A percentile compares a stretch with the other conserved stretches of the same genome.
phyloP scores from a whole-genome alignment of 2,888 invertebrate genomes.

The Oeneis ivallda region DNA sequence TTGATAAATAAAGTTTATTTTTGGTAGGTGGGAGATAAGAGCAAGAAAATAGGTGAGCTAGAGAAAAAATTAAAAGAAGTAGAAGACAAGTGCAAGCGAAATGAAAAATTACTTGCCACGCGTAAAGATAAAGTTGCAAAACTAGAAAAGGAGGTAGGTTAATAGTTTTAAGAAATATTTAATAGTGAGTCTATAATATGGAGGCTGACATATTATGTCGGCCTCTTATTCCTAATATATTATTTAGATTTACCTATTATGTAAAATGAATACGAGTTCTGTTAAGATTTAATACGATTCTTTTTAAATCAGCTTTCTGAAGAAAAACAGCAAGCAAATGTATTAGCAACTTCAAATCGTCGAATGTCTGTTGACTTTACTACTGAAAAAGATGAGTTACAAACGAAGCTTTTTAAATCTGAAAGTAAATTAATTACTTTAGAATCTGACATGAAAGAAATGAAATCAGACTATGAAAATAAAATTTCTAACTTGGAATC shows the following conservation, averaged over 20 bases:
- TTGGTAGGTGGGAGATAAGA: conserved; percentile 82
- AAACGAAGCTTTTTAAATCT: conserved; percentile 67
- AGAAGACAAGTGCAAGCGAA: conserved; percentile 84
- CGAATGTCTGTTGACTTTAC: conserved; percentile 70
- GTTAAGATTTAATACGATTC: conserved; percentile 24
- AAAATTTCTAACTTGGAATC: conserved; percentile 83
- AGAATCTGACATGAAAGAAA: conserved; percentile 75
- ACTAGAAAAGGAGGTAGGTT: conserved; percentile 83
- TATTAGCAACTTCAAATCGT: conserved; percentile 62
- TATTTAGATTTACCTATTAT: neutral
- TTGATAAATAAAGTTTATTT: conserved; percentile 33
- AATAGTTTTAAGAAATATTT: neutral
- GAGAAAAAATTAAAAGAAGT: conserved; percentile 85
- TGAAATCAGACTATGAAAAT: conserved; percentile 81
- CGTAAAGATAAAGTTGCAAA: conserved; percentile 82
- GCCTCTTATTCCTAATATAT: neutral
- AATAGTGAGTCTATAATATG: too few relatives aligned
- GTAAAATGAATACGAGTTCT: neutral
- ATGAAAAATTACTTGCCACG: conserved; percentile 78
- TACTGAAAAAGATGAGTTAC: conserved; percentile 74
- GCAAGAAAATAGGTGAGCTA: conserved; percentile 83
- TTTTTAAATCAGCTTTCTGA: conserved; percentile 69
- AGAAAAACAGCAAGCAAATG: conserved; percentile 73
- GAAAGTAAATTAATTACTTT: conserved; percentile 75
- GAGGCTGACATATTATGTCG: too few relatives aligned